Conservation (phyloP, 2,113 vertebrate species). For the Pangasianodon hypophthalmus region DNA sequence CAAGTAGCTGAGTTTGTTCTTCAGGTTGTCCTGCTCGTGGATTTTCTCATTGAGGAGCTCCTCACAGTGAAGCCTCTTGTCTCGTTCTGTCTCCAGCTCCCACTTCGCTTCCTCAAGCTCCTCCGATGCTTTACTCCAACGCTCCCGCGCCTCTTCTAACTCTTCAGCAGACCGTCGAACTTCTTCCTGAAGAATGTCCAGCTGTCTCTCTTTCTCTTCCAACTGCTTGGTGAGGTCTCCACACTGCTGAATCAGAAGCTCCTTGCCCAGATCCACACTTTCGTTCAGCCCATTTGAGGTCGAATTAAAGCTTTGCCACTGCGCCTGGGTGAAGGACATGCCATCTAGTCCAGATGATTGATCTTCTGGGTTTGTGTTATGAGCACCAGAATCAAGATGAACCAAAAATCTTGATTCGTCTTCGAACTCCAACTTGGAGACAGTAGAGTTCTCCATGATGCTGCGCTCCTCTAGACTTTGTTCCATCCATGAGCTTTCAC, state of each 20-base stretch:
- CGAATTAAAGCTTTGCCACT: conserved; percentile 38
- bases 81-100: conserved; percentile 62
- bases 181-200: conserved; percentile 66
- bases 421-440: conserved; percentile 67
- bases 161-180: conserved; percentile 66
- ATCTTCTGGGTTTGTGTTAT: background rate
- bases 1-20: conserved; percentile 59
- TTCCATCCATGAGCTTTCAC: conserved; percentile 58
- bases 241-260: conserved; percentile 69
- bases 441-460: conserved; percentile 68
- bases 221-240: conserved; percentile 72
- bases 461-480: conserved; percentile 59
- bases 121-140: conserved; percentile 65
- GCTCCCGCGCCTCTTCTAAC: conserved; percentile 69
- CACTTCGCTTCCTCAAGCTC: conserved; percentile 65
- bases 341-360: conserved; percentile 38
- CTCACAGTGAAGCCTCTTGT: conserved; percentile 48
- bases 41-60: conserved; percentile 60
- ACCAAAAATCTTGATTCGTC: conserved; percentile 64
- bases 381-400: background rate
- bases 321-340: conserved; percentile 51
- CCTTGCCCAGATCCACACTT: conserved; percentile 47
- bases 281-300: conserved; percentile 54
- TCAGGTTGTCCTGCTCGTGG: conserved; percentile 60
- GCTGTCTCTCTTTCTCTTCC: conserved; percentile 67